These are phyloP conservation scores for Menura novaehollandiae DNA, from an alignment of 2,113 vertebrate genomes.

Conservation along the genomic window DNA sequence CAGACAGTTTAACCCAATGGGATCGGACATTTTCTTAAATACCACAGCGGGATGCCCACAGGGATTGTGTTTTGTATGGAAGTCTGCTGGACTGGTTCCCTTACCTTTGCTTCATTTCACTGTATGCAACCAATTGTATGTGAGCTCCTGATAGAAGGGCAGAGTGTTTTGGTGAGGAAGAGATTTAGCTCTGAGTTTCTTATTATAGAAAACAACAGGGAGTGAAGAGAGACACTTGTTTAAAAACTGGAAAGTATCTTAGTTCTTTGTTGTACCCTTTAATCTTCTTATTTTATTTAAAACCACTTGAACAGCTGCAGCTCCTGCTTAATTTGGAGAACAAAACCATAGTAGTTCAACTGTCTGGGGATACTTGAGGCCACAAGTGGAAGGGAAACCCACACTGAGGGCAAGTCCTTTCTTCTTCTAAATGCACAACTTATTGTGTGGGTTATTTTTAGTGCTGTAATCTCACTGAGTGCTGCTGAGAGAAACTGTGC, in stretches of 20 bases:
- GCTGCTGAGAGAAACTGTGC: conserved; percentile 38
- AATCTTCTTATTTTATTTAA: conserved; percentile 58
- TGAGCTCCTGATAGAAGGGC: not conserved
- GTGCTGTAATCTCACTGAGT: conserved; percentile 49
- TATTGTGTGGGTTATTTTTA: conserved; percentile 62
- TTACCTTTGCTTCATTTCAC: not conserved
- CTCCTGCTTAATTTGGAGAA: conserved; percentile 38
- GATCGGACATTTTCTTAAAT: not conserved
- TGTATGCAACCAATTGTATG: rapidly evolving
- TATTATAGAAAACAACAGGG: not conserved
- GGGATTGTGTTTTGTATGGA: not conserved
- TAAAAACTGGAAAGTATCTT: conserved; percentile 18
- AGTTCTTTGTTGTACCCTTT: conserved; percentile 32
- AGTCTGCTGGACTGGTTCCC: not conserved
- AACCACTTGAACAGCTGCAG: conserved; percentile 15
- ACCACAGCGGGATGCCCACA: not conserved
- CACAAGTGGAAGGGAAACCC: conserved; percentile 33
- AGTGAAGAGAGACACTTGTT: not conserved
- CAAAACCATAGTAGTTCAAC: conserved; percentile 18
- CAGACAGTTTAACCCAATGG: not conserved
- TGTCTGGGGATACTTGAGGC: conserved; percentile 49
- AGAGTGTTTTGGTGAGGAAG: not conserved
- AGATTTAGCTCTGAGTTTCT: not conserved
- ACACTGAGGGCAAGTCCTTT: conserved; percentile 20
- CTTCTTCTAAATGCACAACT: conserved; percentile 23